These are phyloP conservation scores for Enteromius argenteus DNA, from an alignment of 2,797 vertebrate genomes.

Conservation along the genomic window DNA sequence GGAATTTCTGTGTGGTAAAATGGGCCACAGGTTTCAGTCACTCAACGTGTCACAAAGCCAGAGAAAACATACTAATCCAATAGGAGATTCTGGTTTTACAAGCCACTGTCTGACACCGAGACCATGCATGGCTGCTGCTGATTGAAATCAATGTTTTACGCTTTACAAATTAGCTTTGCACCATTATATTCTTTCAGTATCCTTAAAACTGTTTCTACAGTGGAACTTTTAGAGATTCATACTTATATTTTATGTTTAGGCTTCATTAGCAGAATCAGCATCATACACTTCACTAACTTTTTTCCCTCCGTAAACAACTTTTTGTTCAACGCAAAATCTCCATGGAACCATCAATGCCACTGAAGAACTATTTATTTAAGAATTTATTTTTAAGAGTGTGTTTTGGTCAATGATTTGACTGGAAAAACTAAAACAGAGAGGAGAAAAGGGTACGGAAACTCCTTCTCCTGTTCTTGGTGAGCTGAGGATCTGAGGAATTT, in stretches of 20 bases:
- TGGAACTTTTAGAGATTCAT: not conserved
- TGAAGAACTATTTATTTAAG: not conserved
- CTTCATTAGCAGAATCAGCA: not conserved
- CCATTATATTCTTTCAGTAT: not conserved
- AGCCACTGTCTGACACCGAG: not conserved
- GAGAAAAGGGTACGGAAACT: not conserved
- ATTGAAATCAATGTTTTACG: not conserved
- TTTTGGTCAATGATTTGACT: not conserved
- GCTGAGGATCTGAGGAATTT: not conserved
- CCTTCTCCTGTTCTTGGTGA: not conserved
- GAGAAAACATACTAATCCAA: conserved; percentile 16
- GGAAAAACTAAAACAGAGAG: not conserved
- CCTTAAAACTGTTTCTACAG: not conserved
- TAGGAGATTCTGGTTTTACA: conserved; percentile 36
- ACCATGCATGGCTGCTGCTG: not conserved
- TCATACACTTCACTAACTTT: not conserved
- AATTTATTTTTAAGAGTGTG: not conserved
- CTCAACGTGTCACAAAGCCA: not conserved
- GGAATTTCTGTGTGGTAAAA: not conserved
- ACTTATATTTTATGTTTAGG: not conserved
- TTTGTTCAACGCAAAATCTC: not conserved
- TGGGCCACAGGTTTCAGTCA: conserved; percentile 22
- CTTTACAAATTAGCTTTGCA: not conserved
- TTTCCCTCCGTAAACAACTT: not conserved
- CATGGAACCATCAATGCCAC: not conserved